Base-by-base conservation (phyloP, 2,113 vertebrate species). In the Pao palembangensis region DNA sequence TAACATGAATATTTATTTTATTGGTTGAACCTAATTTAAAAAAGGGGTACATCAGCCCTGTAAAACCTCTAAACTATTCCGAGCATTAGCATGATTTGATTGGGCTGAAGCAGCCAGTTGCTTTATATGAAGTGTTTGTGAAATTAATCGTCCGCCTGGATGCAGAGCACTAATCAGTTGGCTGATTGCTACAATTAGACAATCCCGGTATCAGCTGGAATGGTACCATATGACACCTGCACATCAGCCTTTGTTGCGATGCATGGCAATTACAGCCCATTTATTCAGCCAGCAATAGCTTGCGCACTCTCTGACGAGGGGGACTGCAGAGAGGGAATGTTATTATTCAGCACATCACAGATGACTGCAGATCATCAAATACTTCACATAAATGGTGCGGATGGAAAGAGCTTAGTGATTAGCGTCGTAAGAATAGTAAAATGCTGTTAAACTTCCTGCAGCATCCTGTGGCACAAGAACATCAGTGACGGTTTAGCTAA, bases 181-280 rank as follows among this genome's bases (percentile, higher is more conserved):
- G 50, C 73, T 89, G 89, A 90, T 90, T 89, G 89, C 79, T 89
- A 73, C 85, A 88, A 90, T 90, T 88, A 84, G 75, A 78, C 85
- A 87, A 88, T 89, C 88, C 81, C 3, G 63, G 70, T 73, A 83
- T 87, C 80, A 78, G 83, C 82, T 82, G 82, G 38, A 78, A 31
- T 64, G 80, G 79, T 76, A 79, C 61, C 51, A 75, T 79, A 64
- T 82, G 84, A 84, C 86, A 87, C 83, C 86, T 89, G 88, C 88
- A 83, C 71, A 72, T 85, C 63, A 79, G 68, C 59, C 68, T 68
- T 66, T 67, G 54, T 64, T 75, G 51, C 77, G 51, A 46, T 59
- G 77, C 64, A 12, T 75, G 71, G 82, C 71, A 88, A 88, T 88
- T 86, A 86, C 62, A 38, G 47, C 65, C 71, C 82, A 85, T 87